Conservation (phyloP, 2,888 invertebrate genomes). For the Gerris lacustris region DNA sequence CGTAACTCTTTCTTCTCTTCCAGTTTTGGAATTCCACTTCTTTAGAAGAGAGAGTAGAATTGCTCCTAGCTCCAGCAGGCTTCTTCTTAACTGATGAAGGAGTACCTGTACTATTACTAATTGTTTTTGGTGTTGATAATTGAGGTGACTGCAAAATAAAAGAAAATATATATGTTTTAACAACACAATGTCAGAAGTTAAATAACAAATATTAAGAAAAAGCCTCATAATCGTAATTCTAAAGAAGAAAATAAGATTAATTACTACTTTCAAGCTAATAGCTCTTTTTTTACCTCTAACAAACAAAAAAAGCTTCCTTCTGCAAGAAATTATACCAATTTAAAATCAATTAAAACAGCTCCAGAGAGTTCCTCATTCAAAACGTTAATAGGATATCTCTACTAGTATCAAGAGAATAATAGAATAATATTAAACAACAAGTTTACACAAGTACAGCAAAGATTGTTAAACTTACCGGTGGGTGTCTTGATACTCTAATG, state of each 20-base stretch:
- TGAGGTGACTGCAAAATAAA: slow-evolving; percentile 25
- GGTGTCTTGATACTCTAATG: slow-evolving; percentile 42
- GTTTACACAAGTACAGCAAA: too few relatives aligned
- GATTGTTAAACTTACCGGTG: slow-evolving; percentile 19
- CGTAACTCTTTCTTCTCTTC: slow-evolving; percentile 89
- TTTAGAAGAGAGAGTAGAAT: slow-evolving; percentile 58
- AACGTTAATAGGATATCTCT: too few relatives aligned
- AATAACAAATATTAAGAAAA: not conserved
- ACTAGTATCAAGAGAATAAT: too few relatives aligned
- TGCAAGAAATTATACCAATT: too few relatives aligned
- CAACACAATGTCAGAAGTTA: not conserved
- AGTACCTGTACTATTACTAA: slow-evolving; percentile 32
- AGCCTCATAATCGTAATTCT: too few relatives aligned
- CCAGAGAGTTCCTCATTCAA: too few relatives aligned
- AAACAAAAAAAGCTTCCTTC: too few relatives aligned
- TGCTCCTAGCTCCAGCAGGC: slow-evolving; percentile 48
- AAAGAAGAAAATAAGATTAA: too few relatives aligned
- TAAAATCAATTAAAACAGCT: too few relatives aligned
- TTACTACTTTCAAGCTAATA: too few relatives aligned
- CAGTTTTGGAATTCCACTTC: slow-evolving; percentile 87
- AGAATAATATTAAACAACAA: too few relatives aligned
- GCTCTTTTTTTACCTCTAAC: too few relatives aligned
- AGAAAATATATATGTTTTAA: not conserved
- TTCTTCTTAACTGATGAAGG: slow-evolving; percentile 40
- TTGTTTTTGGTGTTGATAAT: slow-evolving; percentile 17